Evolutionary conservation across 2,113 vertebrate genomes (phyloP).

Genomic region (Sinocyclocheilus rhinocerous): DNA sequence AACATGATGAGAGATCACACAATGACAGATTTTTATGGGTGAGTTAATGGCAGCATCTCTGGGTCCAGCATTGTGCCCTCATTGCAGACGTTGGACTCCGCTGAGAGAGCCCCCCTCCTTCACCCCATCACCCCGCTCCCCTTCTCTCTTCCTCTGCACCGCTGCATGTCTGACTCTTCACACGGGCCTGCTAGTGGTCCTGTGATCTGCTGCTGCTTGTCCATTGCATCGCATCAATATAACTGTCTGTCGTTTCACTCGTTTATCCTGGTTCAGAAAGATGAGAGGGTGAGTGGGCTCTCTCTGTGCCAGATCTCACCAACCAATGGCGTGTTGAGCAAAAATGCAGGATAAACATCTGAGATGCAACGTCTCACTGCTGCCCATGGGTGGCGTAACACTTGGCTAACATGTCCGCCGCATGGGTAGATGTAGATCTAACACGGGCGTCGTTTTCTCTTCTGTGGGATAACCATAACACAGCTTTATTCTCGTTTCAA

Average conservation of each 20-base stretch:
- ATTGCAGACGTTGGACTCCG: slow-evolving; percentile 26
- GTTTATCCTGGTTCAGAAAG: slow-evolving; percentile 77
- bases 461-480: slow-evolving; percentile 56
- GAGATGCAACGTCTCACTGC: slow-evolving; percentile 69
- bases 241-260: slow-evolving; percentile 55
- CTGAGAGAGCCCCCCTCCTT: slow-evolving; percentile 55
- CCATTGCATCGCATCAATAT: slow-evolving; percentile 58
- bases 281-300: not conserved
- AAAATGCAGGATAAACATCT: slow-evolving; percentile 78
- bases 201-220: slow-evolving; percentile 63
- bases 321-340: slow-evolving; percentile 25
- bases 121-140: slow-evolving; percentile 48
- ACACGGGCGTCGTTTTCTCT: slow-evolving; percentile 53
- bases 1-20: too few species aligned
- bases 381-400: slow-evolving; percentile 57
- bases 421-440: slow-evolving; percentile 69
- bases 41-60: not conserved
- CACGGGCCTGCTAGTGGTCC: slow-evolving; percentile 66
- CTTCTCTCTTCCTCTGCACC: slow-evolving; percentile 66
- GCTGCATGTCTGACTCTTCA: slow-evolving; percentile 67
- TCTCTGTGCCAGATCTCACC: slow-evolving; percentile 43
- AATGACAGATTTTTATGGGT: not conserved
- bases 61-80: not conserved
- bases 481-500: not conserved
- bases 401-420: slow-evolving; percentile 63